Percentiles rank a stretch among this genome's conserved stretches.
Conservation (phyloP, 2,888 invertebrate species). For the Brachynemurus nebulosus region DNA sequence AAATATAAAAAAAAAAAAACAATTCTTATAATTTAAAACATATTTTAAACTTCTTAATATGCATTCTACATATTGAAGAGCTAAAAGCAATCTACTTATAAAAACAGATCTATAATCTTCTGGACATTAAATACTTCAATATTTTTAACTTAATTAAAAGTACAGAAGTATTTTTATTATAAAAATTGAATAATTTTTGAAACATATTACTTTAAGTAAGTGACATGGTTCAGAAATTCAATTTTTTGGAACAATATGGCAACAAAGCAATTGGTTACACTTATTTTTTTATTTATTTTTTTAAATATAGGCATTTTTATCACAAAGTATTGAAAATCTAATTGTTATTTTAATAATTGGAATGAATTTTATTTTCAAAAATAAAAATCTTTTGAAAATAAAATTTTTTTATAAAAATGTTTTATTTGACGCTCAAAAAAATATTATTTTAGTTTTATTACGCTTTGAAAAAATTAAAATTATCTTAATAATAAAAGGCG, state of each 20-base stretch:
- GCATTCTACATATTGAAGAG: slow-evolving; percentile 4
- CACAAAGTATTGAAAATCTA: background rate
- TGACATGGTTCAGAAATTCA: background rate
- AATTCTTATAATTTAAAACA: background rate
- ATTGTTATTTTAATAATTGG: too few relatives aligned
- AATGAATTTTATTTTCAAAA: slow-evolving; percentile 1
- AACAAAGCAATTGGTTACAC: background rate
- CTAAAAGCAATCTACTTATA: background rate
- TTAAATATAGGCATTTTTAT: background rate
- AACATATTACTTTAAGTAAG: background rate
- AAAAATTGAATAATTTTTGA: background rate
- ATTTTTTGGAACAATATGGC: slow-evolving; percentile 1
- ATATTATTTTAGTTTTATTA: background rate
- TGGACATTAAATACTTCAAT: background rate
- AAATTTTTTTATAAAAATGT: background rate
- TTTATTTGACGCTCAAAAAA: background rate
- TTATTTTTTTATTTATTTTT: background rate
- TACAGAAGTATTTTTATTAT: background rate
- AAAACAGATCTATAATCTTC: background rate
- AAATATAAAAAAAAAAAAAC: background rate
- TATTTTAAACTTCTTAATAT: slow-evolving; percentile 7
- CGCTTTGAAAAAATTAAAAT: too few relatives aligned
- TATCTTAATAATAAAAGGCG: too few relatives aligned
- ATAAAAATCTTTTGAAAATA: background rate
- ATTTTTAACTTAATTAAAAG: slow-evolving; percentile 1